These are phyloP conservation scores for Lissocephala sabroskyi DNA, from an alignment of 2,888 invertebrate species.

Conservation along the genomic window DNA sequence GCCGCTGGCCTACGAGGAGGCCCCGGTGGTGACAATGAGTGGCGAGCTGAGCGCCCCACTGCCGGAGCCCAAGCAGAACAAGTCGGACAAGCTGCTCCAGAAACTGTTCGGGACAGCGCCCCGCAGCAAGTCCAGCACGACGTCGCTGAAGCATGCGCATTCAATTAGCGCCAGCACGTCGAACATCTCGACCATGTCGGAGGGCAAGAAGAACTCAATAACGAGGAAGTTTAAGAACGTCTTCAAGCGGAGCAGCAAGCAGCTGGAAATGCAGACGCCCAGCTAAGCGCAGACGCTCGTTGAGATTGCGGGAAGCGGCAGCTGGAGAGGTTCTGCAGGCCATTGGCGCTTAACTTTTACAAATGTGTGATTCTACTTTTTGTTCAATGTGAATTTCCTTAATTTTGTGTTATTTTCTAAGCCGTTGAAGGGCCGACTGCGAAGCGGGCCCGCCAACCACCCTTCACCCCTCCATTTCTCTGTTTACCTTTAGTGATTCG, in stretches of 20 bases:
- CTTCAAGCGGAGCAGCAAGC: conserved; percentile 54
- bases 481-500: conserved; percentile 34
- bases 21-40: conserved; percentile 19
- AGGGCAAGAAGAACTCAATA: conserved; percentile 49
- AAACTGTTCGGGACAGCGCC: conserved; percentile 25
- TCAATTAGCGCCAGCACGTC: conserved; percentile 53
- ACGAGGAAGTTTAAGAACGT: conserved; percentile 52
- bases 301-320: too few species aligned
- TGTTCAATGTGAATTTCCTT: conserved; percentile 35
- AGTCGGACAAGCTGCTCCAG: conserved; percentile 28
- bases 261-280: conserved; percentile 48
- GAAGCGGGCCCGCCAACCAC: too few species aligned
- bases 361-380: conserved; percentile 8
- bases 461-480: conserved; percentile 26
- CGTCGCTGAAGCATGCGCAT: conserved; percentile 47
- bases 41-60: conserved; percentile 29
- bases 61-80: conserved; percentile 37
- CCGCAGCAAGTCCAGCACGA: conserved; percentile 18
- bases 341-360: too few species aligned
- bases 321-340: too few species aligned
- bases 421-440: too few species aligned
- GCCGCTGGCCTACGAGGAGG: conserved; percentile 20
- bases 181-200: conserved; percentile 46
- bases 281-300: conserved; percentile 23
- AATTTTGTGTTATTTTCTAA: conserved; percentile 1